phyloP scores from a whole-genome alignment of 2,797 vertebrate species.

The Schizopygopsis malacanthus region DNA sequence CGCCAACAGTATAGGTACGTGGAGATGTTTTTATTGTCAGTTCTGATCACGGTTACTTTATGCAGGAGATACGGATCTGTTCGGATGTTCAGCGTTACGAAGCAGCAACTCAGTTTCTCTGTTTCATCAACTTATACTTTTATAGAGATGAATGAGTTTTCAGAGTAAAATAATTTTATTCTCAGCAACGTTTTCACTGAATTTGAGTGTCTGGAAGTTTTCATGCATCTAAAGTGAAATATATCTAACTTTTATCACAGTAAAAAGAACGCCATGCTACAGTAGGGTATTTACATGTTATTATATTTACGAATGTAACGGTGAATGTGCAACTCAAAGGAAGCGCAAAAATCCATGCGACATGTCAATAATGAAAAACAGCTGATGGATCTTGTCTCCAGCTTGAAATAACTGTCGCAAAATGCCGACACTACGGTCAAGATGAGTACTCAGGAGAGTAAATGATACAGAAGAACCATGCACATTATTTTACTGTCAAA shows the following conservation, averaged over 20 bases:
- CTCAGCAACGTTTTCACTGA: conserved; percentile 31
- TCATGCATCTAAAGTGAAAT: conserved; percentile 5
- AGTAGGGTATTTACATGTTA: neutral
- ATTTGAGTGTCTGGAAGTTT: conserved; percentile 45
- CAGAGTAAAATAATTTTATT: neutral
- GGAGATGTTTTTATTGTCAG: conserved; percentile 42
- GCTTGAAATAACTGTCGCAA: conserved; percentile 51
- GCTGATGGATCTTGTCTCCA: conserved; percentile 39
- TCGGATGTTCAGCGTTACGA: conserved; percentile 21
- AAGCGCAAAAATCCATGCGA: neutral
- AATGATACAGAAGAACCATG: conserved; percentile 1
- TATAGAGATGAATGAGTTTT: neutral
- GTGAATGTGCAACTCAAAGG: conserved; percentile 16
- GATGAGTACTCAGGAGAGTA: neutral
- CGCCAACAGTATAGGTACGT: conserved; percentile 66
- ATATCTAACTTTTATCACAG: conserved; percentile 29
- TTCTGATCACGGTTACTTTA: conserved; percentile 47
- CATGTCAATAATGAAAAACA: conserved; percentile 37
- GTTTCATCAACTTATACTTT: conserved; percentile 19
- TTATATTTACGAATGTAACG: neutral
- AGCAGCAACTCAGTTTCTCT: conserved; percentile 36
- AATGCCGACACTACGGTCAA: conserved; percentile 44
- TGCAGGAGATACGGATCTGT: conserved; percentile 23
- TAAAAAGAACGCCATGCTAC: conserved; percentile 4
- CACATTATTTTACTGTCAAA: conserved; percentile 15